phyloP scores from a whole-genome alignment of 2,888 invertebrate genomes.

The Zelleria hepariella region DNA sequence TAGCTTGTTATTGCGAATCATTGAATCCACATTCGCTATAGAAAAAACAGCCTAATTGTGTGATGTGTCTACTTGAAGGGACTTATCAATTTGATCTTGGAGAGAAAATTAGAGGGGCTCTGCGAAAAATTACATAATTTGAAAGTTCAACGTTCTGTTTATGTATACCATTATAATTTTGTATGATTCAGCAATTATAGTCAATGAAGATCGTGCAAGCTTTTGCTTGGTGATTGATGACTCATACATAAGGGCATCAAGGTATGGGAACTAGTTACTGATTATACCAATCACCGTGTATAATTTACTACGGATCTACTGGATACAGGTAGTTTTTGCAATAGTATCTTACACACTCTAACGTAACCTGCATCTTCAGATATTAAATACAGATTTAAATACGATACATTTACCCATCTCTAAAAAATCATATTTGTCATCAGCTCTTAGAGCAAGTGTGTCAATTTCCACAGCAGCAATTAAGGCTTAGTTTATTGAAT shows the following conservation, averaged over 20 bases:
- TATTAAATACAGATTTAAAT: no score
- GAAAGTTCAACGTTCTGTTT: background rate
- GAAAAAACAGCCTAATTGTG: background rate
- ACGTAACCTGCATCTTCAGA: background rate
- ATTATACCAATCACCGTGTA: background rate
- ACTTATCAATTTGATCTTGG: background rate
- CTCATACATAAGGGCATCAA: background rate
- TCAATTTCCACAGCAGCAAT: slow-evolving; percentile 15
- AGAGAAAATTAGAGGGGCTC: background rate
- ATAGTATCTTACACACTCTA: no score
- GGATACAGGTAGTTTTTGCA: no score
- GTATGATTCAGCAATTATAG: slow-evolving; percentile 1
- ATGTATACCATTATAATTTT: background rate
- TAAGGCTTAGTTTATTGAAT: slow-evolving; percentile 24
- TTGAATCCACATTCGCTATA: slow-evolving; percentile 8
- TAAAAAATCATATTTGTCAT: slow-evolving; percentile 15
- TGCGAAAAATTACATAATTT: background rate
- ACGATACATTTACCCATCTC: no score
- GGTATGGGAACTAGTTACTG: background rate
- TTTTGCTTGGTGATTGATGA: background rate
- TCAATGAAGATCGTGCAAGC: background rate
- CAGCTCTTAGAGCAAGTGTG: slow-evolving; percentile 17
- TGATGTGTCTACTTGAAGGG: background rate
- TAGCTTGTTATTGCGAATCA: slow-evolving; percentile 49
- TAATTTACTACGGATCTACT: background rate